Conservation (phyloP, 2,797 vertebrate species). For the Okamejei kenojei region DNA sequence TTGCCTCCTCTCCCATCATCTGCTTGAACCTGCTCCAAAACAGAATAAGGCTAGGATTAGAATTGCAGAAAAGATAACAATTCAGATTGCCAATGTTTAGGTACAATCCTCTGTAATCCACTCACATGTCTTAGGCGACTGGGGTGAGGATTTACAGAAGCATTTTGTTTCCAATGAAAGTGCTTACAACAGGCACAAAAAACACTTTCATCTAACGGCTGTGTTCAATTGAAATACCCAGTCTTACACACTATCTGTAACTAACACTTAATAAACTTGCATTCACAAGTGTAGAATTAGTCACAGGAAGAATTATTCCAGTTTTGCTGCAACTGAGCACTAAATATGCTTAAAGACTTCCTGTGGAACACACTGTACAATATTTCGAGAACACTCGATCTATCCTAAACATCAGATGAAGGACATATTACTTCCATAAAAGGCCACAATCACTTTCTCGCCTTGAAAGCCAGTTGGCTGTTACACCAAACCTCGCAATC, state of each 20-base stretch:
- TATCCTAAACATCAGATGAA: background rate
- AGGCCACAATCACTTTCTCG: background rate
- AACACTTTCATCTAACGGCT: background rate
- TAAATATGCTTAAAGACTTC: background rate
- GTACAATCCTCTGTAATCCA: background rate
- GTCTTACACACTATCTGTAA: background rate
- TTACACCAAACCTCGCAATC: background rate
- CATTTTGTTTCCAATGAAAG: background rate
- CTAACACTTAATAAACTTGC: background rate
- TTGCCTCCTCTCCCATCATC: no score
- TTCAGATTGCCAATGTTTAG: background rate
- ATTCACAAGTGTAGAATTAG: background rate
- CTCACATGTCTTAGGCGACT: background rate
- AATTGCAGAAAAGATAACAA: background rate
- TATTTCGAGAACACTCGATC: background rate
- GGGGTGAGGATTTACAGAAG: background rate
- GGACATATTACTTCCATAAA: background rate
- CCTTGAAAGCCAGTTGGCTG: background rate
- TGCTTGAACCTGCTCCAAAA: background rate
- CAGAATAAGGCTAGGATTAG: background rate
- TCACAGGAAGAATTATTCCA: background rate
- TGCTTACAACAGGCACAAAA: no score
- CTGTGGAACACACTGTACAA: background rate
- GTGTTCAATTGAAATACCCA: background rate
- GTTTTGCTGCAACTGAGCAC: background rate